Evolutionary conservation across 2,797 vertebrate genomes (phyloP), one percentile per base, ranked within the genome.

Genomic region (Cynopterus sphinx): DNA sequence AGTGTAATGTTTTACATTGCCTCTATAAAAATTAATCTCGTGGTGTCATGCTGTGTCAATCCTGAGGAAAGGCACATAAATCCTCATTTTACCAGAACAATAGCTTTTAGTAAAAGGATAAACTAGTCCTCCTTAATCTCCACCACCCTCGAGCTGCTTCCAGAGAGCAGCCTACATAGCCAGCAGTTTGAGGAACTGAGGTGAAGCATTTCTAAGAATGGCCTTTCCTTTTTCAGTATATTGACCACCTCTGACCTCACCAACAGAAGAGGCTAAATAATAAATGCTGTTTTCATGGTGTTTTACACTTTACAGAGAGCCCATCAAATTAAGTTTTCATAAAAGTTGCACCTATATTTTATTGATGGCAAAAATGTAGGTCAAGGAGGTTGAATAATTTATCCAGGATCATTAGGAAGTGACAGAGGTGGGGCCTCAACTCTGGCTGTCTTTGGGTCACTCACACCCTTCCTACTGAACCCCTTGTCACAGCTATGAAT

Each of bases 71-170:
- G 33, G 43, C 94, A 81, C 51, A 71, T 61, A 97, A 96, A 96
- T 93, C 79, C 84, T 93, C 90, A 79, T 95, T 57, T 86, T 85
- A 84, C 65, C 85, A 67, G 85, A 59, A 96, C 39, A 89, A 73
- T 79, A 70, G 90, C 91, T 95, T 73, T 91, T 70, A 39, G 9
- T 89, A 97, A 97, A 83, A 94, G 83, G 82, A 95, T 96, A 91
- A 97, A 68, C 39, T 51, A 55, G n/a, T 63, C 41, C 31, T 70
- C 10, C 15, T 90, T 92, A 81, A 95, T 95, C 89, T 91, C 79
- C 39, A 61, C 53, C 43, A 26, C 26, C 24, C 82, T 71, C 49
- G 26, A 84, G 59, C 75, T 87, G 78, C 87, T 75, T 67, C 31
- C 3, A 5, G 88, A 82, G 83, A 55, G n/a, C 86, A 51, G 49